phyloP scores from a whole-genome alignment of 2,888 invertebrate genomes.

The Trissonchulus latispiculum region DNA sequence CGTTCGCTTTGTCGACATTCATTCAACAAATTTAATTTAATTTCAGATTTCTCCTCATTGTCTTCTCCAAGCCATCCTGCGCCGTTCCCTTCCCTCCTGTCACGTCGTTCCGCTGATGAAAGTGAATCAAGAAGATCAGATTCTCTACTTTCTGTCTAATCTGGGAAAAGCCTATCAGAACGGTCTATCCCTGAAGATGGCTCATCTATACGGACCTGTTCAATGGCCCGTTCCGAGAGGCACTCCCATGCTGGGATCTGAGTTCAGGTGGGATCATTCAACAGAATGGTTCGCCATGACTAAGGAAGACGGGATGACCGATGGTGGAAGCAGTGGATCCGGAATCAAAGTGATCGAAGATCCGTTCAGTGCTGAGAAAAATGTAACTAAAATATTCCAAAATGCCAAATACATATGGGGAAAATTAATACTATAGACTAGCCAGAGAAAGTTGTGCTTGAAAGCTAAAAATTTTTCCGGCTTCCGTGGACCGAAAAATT shows the following conservation, averaged over 20 bases:
- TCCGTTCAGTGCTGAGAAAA: constrained; percentile 33
- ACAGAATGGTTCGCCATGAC: constrained; percentile 58
- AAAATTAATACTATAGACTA: too few relatives aligned
- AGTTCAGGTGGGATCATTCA: constrained; percentile 77
- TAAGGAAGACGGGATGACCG: constrained; percentile 6
- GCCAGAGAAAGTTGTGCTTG: too few relatives aligned
- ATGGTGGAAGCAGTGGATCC: background rate
- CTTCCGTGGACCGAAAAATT: too few relatives aligned
- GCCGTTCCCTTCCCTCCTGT: constrained; percentile 65
- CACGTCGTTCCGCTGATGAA: constrained; percentile 76
- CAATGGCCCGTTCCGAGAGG: constrained; percentile 72
- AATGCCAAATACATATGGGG: too few relatives aligned
- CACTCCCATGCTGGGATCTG: constrained; percentile 70
- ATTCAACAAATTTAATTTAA: too few relatives aligned
- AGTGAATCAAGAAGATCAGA: constrained; percentile 60
- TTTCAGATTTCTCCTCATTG: constrained; percentile 76
- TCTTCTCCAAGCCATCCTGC: constrained; percentile 81
- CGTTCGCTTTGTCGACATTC: too few relatives aligned
- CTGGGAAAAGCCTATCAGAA: constrained; percentile 65
- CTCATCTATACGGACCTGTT: constrained; percentile 63
- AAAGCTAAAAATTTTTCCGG: too few relatives aligned
- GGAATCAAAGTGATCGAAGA: background rate
- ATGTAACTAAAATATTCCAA: too few relatives aligned
- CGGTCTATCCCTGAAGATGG: constrained; percentile 65
- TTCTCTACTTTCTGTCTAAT: constrained; percentile 62